Conservation (phyloP, 1,140 invertebrate species). For the Dinothrombium tinctorium region DNA sequence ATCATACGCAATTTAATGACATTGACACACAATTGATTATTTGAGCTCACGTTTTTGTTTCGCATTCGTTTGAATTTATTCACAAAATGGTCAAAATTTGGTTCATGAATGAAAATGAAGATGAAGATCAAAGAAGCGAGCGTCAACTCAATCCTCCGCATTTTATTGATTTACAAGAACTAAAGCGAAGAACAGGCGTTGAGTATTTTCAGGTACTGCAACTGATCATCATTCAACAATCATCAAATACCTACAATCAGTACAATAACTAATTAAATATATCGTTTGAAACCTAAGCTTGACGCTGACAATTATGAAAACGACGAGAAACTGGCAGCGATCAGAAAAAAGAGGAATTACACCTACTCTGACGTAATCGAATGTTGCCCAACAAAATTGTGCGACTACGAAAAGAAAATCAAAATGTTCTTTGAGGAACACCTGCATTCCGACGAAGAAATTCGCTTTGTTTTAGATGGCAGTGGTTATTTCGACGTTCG, state of each 20-base stretch:
- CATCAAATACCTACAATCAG: neutral
- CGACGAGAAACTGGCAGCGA: slow-evolving; percentile 36
- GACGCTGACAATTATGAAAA: slow-evolving; percentile 20
- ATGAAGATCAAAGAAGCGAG: too few species aligned
- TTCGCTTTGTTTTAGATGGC: slow-evolving; percentile 58
- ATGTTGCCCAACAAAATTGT: slow-evolving; percentile 51
- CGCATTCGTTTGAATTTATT: too few species aligned
- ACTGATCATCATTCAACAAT: too few species aligned
- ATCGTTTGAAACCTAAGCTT: slow-evolving; percentile 16
- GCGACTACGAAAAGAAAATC: slow-evolving; percentile 69
- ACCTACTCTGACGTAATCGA: slow-evolving; percentile 68
- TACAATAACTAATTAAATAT: neutral
- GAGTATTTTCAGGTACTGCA: too few species aligned
- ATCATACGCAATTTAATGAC: too few species aligned
- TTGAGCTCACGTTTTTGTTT: too few species aligned
- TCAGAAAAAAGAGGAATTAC: slow-evolving; percentile 55
- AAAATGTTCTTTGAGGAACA: slow-evolving; percentile 81
- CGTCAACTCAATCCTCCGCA: too few species aligned
- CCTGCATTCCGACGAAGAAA: slow-evolving; percentile 91
- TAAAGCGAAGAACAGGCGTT: too few species aligned
- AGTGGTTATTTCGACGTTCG: slow-evolving; percentile 92
- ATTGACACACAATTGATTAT: too few species aligned
- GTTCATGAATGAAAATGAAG: too few species aligned
- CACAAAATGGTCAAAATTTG: too few species aligned
- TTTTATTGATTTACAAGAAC: too few species aligned